Conservation (phyloP, 2,797 vertebrate species). For the Fratercula arctica region DNA sequence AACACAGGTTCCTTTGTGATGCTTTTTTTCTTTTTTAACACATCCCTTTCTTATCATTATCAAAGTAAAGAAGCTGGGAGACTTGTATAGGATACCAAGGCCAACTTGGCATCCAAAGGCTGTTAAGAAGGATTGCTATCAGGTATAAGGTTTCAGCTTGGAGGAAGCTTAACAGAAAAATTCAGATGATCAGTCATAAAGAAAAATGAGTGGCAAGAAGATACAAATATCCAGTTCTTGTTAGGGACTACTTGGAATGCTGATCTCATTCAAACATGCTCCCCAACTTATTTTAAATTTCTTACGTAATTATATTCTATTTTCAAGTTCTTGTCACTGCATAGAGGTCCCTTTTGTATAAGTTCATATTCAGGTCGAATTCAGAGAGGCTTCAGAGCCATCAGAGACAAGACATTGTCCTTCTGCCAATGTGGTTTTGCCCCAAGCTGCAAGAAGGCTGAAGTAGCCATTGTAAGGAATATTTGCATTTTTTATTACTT, state of each 20-base stretch:
- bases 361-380: constrained; percentile 1
- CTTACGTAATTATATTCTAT: constrained; percentile 46
- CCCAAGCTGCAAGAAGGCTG: background rate
- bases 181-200: background rate
- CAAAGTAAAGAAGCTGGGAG: background rate
- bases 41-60: background rate
- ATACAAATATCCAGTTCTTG: background rate
- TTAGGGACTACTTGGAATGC: background rate
- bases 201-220: background rate
- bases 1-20: background rate
- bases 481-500: background rate
- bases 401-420: background rate
- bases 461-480: background rate
- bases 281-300: constrained; percentile 54
- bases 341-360: background rate
- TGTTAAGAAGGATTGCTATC: background rate
- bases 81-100: background rate
- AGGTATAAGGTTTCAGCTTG: background rate
- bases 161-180: background rate
- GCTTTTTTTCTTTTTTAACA: background rate
- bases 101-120: background rate
- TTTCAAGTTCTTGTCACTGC: constrained; percentile 32
- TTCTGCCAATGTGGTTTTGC: background rate
- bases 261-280: constrained; percentile 1
- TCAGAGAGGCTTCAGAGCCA: background rate